Conservation (phyloP, 2,797 vertebrate species). For the Microcaecilia unicolor region DNA sequence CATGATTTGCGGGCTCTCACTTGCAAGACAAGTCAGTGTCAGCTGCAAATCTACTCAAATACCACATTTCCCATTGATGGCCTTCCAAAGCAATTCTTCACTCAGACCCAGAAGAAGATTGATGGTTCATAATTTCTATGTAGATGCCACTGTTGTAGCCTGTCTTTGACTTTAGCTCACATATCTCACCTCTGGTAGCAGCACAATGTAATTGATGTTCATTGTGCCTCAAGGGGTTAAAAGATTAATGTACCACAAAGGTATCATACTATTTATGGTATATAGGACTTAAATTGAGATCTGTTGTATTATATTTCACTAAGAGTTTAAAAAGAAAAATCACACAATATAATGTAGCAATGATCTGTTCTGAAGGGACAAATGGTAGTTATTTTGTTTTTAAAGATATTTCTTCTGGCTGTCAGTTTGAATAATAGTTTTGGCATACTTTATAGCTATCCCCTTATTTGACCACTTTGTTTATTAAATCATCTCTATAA, state of each 20-base stretch:
- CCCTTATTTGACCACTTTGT: no score
- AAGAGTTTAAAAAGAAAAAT: conserved; percentile 16
- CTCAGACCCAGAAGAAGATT: conserved; percentile 48
- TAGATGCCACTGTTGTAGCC: conserved; percentile 37
- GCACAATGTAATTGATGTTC: conserved; percentile 43
- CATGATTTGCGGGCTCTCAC: conserved; percentile 37
- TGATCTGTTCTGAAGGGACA: background rate
- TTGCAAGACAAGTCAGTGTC: conserved; percentile 30
- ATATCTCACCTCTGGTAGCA: conserved; percentile 44
- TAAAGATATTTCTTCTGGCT: background rate
- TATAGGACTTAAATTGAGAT: conserved; percentile 11
- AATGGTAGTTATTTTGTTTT: background rate
- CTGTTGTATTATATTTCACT: conserved; percentile 17
- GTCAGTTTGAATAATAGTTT: no score
- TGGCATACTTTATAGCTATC: no score
- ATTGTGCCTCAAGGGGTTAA: conserved; percentile 42
- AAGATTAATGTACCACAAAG: conserved; percentile 32
- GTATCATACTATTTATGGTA: conserved; percentile 18
- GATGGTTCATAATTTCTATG: conserved; percentile 51
- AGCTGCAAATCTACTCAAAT: conserved; percentile 27
- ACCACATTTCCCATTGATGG: conserved; percentile 33
- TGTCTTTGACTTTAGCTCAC: conserved; percentile 48
- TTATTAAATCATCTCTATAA: no score
- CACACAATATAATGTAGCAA: background rate
- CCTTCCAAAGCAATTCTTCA: conserved; percentile 40